phyloP scores from a whole-genome alignment of 64 coral and sea anemone species.

The Montipora foliosa region DNA sequence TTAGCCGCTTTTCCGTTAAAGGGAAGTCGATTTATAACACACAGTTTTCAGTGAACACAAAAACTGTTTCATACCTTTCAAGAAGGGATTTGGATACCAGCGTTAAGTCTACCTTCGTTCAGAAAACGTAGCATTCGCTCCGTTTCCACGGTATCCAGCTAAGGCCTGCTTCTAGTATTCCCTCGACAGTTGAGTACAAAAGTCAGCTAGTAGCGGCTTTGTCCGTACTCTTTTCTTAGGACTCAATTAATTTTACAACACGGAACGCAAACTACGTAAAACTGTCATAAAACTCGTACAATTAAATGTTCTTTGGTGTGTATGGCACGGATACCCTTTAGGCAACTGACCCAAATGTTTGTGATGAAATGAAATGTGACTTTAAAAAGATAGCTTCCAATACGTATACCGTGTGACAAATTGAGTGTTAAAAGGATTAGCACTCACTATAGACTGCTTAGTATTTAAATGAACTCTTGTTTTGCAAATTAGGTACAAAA shows the following conservation, averaged over 20 bases:
- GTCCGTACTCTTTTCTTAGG: background rate
- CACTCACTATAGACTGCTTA: background rate
- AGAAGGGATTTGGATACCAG: background rate
- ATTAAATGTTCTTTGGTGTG: background rate
- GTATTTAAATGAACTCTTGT: background rate
- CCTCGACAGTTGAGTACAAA: background rate
- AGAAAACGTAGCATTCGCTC: background rate
- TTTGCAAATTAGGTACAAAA: background rate
- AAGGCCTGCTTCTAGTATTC: background rate
- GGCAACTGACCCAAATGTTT: too few species aligned
- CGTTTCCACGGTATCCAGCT: conserved; percentile 6
- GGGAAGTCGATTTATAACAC: too few species aligned
- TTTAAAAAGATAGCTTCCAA: background rate
- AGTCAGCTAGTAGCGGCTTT: background rate
- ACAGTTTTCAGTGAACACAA: background rate
- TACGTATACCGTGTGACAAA: background rate
- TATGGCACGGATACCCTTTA: background rate
- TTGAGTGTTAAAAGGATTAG: background rate
- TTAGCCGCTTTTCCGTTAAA: too few species aligned
- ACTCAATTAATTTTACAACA: background rate
- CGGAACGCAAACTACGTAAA: background rate
- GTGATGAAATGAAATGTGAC: too few species aligned
- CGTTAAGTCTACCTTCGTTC: background rate
- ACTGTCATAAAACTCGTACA: background rate
- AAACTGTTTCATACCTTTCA: background rate